Evolutionary conservation across 2,797 vertebrate species (phyloP).

Genomic region (Cephalopachus bancanus): DNA sequence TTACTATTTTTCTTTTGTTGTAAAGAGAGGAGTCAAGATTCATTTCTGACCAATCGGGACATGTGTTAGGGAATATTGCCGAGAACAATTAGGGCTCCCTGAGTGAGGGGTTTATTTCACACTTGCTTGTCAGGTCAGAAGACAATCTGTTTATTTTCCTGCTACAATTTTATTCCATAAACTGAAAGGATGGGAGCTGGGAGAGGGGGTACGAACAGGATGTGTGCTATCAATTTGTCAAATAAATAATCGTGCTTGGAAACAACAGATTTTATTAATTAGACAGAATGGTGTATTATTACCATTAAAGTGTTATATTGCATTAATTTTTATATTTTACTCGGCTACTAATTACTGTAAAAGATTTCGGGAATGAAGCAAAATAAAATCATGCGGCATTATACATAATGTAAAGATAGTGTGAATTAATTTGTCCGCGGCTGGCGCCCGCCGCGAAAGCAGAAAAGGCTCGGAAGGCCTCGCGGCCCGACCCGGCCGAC

Average conservation of each 20-base stretch:
- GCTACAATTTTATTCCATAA: slow-evolving; percentile 78
- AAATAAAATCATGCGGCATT: slow-evolving; percentile 86
- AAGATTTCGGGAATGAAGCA: slow-evolving; percentile 85
- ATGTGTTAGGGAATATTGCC: slow-evolving; percentile 67
- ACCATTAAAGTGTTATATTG: slow-evolving; percentile 87
- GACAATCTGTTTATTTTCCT: slow-evolving; percentile 75
- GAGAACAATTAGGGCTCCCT: slow-evolving; percentile 73
- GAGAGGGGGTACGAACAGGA: slow-evolving; percentile 76
- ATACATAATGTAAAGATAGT: slow-evolving; percentile 86
- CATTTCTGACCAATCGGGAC: slow-evolving; percentile 69
- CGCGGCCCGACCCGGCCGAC: not conserved
- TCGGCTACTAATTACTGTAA: slow-evolving; percentile 85
- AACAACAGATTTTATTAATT: slow-evolving; percentile 87
- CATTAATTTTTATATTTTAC: slow-evolving; percentile 87
- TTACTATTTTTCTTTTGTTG: not conserved
- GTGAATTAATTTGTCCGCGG: slow-evolving; percentile 82
- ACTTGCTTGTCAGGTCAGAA: slow-evolving; percentile 84
- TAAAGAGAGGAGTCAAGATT: not conserved
- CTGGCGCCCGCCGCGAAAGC: slow-evolving; percentile 30
- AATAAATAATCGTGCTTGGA: slow-evolving; percentile 86
- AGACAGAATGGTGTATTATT: slow-evolving; percentile 86
- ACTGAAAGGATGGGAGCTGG: slow-evolving; percentile 74
- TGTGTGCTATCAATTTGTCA: slow-evolving; percentile 85
- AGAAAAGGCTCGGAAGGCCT: not conserved
- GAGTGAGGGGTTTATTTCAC: slow-evolving; percentile 75